These are phyloP conservation scores for Phylloscopus trochilus DNA, from an alignment of 2,113 vertebrate genomes.

Conservation along the genomic window DNA sequence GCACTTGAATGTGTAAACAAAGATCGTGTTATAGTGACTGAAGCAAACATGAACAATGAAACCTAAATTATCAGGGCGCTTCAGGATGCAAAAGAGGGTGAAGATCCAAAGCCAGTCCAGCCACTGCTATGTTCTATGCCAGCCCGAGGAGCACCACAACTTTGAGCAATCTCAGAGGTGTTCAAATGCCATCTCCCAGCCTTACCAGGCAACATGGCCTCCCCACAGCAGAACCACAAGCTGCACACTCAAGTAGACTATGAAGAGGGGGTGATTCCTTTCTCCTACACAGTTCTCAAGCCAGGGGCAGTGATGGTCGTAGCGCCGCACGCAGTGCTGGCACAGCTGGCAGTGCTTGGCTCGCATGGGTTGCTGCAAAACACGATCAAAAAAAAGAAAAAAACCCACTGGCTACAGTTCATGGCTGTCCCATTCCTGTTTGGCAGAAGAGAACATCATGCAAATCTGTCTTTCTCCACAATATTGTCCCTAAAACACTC, in stretches of 20 bases:
- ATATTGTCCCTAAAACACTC: not conserved
- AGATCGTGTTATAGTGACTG: not conserved
- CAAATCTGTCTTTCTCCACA: not conserved
- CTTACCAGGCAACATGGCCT: constrained; percentile 85
- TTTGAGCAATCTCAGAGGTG: not conserved
- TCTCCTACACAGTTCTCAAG: constrained; percentile 95
- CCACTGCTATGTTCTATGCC: not conserved
- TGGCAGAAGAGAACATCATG: not conserved
- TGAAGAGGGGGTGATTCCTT: constrained; percentile 90
- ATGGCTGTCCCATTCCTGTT: not conserved
- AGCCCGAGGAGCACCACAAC: not conserved
- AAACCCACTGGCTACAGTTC: not conserved
- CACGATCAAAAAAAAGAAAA: not conserved
- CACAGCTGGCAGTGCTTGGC: constrained; percentile 90
- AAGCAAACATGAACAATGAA: not conserved
- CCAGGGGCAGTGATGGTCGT: constrained; percentile 96
- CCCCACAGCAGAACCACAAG: constrained; percentile 88
- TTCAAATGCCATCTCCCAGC: not conserved
- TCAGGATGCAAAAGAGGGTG: not conserved
- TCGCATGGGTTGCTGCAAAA: constrained; percentile 88
- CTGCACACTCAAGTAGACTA: constrained; percentile 84
- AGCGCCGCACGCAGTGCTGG: constrained; percentile 88
- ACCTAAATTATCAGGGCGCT: not conserved
- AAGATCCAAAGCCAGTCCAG: not conserved
- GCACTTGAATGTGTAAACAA: not conserved